Evolutionary conservation across 2,888 invertebrate species (phyloP), one percentile per base, ranked within the genome.

Genomic region (Lamellibrachia columna): DNA sequence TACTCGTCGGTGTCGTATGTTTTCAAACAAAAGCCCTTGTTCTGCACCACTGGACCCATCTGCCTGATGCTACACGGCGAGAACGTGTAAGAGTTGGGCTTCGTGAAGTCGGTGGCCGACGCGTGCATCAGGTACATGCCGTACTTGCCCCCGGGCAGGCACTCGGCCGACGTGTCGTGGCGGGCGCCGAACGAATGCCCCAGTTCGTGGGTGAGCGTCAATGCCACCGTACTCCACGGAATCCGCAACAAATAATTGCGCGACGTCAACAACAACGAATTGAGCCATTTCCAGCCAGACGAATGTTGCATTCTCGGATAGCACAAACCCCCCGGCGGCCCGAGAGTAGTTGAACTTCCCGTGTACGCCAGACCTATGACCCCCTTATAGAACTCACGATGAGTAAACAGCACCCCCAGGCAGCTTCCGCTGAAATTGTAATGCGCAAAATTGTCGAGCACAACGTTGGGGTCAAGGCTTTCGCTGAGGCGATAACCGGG

Each of bases 141-240:
- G 75, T 75, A 75, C 75, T 7, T 75, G 6, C 75, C 75, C n/a
- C 75, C 75, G 15, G 75, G 75, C 75, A 75, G 22, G n/a, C 75
- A 75, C 6, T 75, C 15, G n/a, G 91, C 58, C 91, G 91, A 28
- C 2, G 9, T 22, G 55, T 91, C 91, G 53, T 91, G 91, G 11
- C 2, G 28, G 4, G 91, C 11, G 15, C 91, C 91, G 91, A 91
- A 91, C 53, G 91, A 52, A 58, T 91, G 91, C 4, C 91, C 91
- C 9, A 91, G 55, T 52, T 91, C 91, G 55, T 91, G 91, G 91
- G 91, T 91, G 11, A 91, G 91, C 11, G 91, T 91, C 53, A 91
- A n/a, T 53, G 91, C 91, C 11, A 40, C 55, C 9, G 53, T 91
- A 2, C 22, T 40, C 40, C 58, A 58, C 40, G 40, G 40, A 7